Conservation (phyloP, 2,113 vertebrate species). For the Castor canadensis region DNA sequence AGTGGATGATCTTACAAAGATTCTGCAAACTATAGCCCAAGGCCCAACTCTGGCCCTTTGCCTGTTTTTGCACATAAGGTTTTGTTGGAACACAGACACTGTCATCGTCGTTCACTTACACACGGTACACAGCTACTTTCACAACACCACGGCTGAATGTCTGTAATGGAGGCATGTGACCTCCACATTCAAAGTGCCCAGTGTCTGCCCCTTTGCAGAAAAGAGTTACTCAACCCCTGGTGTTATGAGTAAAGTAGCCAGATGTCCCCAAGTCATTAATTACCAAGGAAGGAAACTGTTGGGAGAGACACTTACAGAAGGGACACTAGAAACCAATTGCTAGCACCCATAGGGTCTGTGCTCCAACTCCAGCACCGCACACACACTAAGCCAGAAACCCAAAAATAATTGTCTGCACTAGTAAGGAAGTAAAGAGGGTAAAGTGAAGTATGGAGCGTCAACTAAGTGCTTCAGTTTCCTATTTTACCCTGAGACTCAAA, state of each 20-base stretch:
- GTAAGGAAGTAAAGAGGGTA: no score
- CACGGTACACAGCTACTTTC: background rate
- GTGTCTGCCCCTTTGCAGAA: background rate
- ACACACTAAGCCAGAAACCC: no score
- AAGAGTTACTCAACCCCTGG: background rate
- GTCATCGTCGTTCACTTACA: no score
- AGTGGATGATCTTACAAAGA: background rate
- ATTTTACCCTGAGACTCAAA: no score
- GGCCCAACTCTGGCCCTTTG: background rate
- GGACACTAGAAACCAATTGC: background rate
- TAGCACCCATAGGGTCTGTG: no score
- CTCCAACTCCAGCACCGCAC: no score
- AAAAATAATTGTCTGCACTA: no score
- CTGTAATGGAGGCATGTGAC: background rate
- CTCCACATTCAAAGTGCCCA: background rate
- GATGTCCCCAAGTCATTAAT: background rate
- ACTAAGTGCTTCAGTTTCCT: no score
- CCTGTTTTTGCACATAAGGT: no score
- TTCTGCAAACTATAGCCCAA: background rate
- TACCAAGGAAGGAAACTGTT: background rate
- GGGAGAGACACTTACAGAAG: background rate
- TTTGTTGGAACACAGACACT: background rate
- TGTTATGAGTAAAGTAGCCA: background rate
- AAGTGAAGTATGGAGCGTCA: no score
- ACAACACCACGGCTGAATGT: background rate